Evolutionary conservation across 2,113 vertebrate species (phyloP).

Genomic region (Chunga burmeisteri): DNA sequence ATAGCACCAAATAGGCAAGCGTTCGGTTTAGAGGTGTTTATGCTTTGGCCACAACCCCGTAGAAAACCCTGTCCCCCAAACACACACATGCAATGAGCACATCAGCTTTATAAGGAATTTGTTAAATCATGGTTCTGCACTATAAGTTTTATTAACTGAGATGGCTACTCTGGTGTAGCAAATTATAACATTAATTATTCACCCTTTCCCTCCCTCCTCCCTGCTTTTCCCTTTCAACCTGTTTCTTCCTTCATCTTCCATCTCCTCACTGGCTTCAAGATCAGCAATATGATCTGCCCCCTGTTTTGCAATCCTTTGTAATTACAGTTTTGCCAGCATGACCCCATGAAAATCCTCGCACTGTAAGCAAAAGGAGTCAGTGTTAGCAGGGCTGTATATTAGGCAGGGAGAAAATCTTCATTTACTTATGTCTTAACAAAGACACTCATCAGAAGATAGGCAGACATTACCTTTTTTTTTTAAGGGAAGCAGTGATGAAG

Average conservation of each 20-base stretch:
- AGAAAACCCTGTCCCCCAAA: background rate
- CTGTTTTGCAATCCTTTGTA: background rate
- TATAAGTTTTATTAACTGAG: background rate
- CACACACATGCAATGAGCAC: background rate
- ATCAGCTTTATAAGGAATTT: background rate
- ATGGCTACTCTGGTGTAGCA: background rate
- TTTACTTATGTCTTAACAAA: background rate
- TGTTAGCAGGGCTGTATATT: background rate
- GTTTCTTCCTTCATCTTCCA: background rate
- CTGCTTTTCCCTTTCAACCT: background rate
- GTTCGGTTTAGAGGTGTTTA: background rate
- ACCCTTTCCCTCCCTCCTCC: background rate
- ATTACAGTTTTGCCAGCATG: background rate
- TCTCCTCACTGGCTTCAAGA: background rate
- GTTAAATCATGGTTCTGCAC: background rate
- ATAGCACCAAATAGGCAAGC: background rate
- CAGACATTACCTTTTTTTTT: background rate
- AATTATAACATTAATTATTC: slow-evolving; percentile 7
- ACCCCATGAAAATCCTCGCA: background rate
- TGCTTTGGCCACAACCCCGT: background rate
- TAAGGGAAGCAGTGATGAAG: background rate
- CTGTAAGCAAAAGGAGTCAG: background rate
- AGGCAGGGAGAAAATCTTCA: background rate
- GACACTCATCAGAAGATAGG: background rate
- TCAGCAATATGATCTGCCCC: background rate